These are phyloP conservation scores for Acanthisitta chloris DNA, from an alignment of 2,113 vertebrate genomes.

Conservation along the genomic window DNA sequence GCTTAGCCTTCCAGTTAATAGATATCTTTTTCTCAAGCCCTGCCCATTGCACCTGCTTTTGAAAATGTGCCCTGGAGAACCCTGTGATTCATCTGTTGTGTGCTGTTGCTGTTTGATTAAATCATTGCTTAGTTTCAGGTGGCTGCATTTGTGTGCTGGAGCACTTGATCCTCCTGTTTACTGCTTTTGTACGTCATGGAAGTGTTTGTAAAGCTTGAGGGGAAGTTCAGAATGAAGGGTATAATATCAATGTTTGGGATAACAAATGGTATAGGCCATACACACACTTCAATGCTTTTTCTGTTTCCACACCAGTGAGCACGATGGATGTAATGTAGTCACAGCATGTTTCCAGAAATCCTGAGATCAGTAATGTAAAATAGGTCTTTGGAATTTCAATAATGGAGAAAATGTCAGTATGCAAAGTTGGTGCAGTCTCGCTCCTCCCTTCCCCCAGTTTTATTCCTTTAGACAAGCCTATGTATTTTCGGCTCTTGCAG, in stretches of 20 bases:
- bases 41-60: slow-evolving; percentile 63
- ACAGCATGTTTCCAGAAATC: slow-evolving; percentile 65
- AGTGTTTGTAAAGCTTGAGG: slow-evolving; percentile 39
- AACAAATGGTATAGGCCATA: slow-evolving; percentile 37
- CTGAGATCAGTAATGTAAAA: slow-evolving; percentile 58
- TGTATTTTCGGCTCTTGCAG: not conserved
- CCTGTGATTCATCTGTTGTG: slow-evolving; percentile 21
- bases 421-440: slow-evolving; percentile 12
- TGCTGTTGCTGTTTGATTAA: slow-evolving; percentile 30
- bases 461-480: not conserved
- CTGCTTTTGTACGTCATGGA: not conserved
- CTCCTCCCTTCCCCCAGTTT: slow-evolving; percentile 11
- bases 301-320: slow-evolving; percentile 58
- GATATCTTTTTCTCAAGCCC: slow-evolving; percentile 57
- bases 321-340: slow-evolving; percentile 55
- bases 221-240: slow-evolving; percentile 22
- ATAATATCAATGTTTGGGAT: slow-evolving; percentile 20
- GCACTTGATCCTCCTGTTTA: slow-evolving; percentile 53
- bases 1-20: slow-evolving; percentile 45
- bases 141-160: slow-evolving; percentile 27
- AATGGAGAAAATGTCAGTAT: slow-evolving; percentile 50
- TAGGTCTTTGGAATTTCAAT: slow-evolving; percentile 63
- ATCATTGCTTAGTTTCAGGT: slow-evolving; percentile 64
- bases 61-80: slow-evolving; percentile 46
- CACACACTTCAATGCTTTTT: slow-evolving; percentile 32